Conservation (phyloP, 2,113 vertebrate species). For the Entelurus aequoreus region DNA sequence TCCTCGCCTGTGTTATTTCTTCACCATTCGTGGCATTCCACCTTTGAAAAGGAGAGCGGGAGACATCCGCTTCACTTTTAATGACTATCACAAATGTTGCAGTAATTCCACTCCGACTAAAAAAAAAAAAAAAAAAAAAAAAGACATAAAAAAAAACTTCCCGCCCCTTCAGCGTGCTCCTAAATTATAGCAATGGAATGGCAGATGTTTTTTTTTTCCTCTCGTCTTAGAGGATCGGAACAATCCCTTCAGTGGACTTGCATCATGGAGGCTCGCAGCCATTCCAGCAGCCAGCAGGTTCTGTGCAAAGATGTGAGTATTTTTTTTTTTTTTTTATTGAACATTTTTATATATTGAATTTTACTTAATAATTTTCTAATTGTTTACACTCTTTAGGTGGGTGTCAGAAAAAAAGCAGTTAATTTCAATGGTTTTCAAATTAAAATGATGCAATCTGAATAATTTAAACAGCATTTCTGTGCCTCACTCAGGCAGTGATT, state of each 20-base stretch:
- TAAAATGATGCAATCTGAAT: neutral
- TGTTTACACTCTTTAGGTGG: neutral
- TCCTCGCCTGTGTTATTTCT: slow-evolving; percentile 27
- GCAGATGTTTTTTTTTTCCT: slow-evolving; percentile 48
- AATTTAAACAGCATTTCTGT: too few species aligned
- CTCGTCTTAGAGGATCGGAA: slow-evolving; percentile 41
- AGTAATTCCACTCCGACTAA: slow-evolving; percentile 66
- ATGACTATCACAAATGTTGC: slow-evolving; percentile 62
- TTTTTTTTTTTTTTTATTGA: neutral
- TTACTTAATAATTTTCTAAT: too few species aligned
- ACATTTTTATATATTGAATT: neutral
- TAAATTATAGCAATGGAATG: slow-evolving; percentile 63
- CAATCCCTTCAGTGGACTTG: slow-evolving; percentile 47
- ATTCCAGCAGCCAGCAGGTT: slow-evolving; percentile 67
- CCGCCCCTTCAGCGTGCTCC: slow-evolving; percentile 67
- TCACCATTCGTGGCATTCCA: slow-evolving; percentile 37
- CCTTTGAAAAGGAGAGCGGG: slow-evolving; percentile 45
- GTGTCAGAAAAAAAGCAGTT: neutral
- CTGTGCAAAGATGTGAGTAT: slow-evolving; percentile 77
- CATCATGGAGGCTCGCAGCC: slow-evolving; percentile 66
- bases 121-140: neutral
- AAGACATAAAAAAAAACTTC: slow-evolving; percentile 32
- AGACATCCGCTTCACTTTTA: slow-evolving; percentile 63
- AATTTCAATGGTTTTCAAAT: neutral
- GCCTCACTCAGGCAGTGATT: slow-evolving; percentile 3